Base-by-base conservation (phyloP, 2,113 vertebrate genomes). In the Phodopus roborovskii region DNA sequence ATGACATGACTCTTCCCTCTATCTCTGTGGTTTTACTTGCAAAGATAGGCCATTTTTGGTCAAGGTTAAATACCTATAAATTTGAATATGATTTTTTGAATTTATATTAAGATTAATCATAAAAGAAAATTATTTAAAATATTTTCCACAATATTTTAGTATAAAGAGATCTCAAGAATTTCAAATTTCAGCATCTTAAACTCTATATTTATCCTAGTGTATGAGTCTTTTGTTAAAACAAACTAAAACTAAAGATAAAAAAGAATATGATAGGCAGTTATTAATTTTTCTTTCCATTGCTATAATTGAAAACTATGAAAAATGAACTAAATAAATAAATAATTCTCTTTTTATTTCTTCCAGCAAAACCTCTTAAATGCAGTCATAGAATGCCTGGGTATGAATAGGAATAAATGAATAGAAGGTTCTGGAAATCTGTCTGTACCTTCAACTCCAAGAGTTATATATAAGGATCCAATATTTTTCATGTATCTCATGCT, bases 401-500 rank as follows among this genome's bases (percentile, higher is more conserved):
- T 56, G 53, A 56, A 56, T 56, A 56, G 53, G 12, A 56, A 56
- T 56, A 56, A 56, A 56, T 56, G 53, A 56, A 56, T 56, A 56
- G 53, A 56, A 56, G 53, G 53, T 56, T 56, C 53, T 12, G 11
- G 53, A 13, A 56, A 56, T 56, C 11, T 56, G 13, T 56, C 53
- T 56, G 53, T 3, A 56, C 11, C 13, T 56, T 56, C 53, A 56
- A 12, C 12, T 56, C 53, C 53, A 56, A 56, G 53, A 56, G 56
- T 88, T 58, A 77, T 71, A 81, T 91, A 60, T 22, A 93, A 66
- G 71, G 13, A 81, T 75, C 11, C 4, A 7, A 75, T 85, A 19
- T n/a, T 95, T 88, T 95, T 42, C 42, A 82, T 84, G 19, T 85
- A 84, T 90, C 39, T 92, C 56, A 60, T 62, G 58, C 36, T 93